Evolutionary conservation across 1,140 invertebrate species (phyloP), one percentile per base, ranked within the genome.

Genomic region (Heterodera schachtii): DNA sequence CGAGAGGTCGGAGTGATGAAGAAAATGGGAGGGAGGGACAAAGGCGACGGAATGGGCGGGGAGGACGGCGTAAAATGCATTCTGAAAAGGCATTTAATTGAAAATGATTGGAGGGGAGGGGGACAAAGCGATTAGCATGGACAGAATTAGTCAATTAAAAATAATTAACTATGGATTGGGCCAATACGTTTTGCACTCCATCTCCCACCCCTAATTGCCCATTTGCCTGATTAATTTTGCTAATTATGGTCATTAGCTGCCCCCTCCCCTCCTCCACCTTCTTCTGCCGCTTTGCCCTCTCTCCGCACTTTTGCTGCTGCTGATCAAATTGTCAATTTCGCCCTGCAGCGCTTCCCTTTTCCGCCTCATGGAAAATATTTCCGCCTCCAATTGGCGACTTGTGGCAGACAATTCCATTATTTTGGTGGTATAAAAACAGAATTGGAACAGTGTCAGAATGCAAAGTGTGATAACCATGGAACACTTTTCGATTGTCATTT

Each of bases 1-100:
- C 93, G 90, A 90, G 97, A 95, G 2, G 96, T 98, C 46, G 96
- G 96, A 6, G 96, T 98, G 78, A 98, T 94, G 6, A 94, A 94
- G 91, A 86, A 78, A 47, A 83, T 83, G 13, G 52, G 52, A 41
- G 79, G 7, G 13, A 19, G 57, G 19, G 57, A 19, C 57, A 19
- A 64, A 19, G 57, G 19, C 11, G 19, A 19, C 57, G 82, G 11
- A 83, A 52, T 44, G 79, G 49, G 44, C 46, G 57, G 52, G 52
- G 52, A 31, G 31, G 31, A 31, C 31, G 1, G 31, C 31, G 31
- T 31, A 31, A 31, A 31, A 31, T 31, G 31, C 31, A 31, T 31
- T 31, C 31, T 31, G 31, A 31, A 31, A 31, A 31, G 31, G 31
- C 31, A 31, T 31, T 31, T 31, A 31, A 31, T 31, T 31, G 0